These are phyloP conservation scores for Pinctada fucata DNA, from an alignment of 2,888 invertebrate species.

Conservation along the genomic window DNA sequence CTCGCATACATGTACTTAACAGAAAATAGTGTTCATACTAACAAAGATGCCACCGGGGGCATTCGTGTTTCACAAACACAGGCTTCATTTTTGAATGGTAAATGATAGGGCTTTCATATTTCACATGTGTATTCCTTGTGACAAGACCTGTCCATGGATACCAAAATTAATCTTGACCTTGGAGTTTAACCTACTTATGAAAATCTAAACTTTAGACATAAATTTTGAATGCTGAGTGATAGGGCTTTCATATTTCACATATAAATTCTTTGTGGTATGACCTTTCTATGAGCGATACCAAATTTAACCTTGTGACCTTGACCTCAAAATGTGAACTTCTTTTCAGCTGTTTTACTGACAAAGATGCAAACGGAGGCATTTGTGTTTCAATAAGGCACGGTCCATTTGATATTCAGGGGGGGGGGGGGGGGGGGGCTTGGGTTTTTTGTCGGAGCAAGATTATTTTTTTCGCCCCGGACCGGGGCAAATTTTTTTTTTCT, in stretches of 20 bases:
- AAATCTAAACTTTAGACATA: not conserved
- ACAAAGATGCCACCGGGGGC: too few species aligned
- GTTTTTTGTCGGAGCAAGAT: too few species aligned
- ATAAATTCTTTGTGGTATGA: not conserved
- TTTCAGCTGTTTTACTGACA: too few species aligned
- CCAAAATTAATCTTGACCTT: not conserved
- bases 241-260: not conserved
- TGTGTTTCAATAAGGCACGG: not conserved
- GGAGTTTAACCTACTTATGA: not conserved
- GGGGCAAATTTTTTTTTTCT: too few species aligned
- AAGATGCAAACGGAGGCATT: not conserved
- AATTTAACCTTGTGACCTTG: not conserved
- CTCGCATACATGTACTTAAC: too few species aligned
- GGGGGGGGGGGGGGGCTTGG: too few species aligned
- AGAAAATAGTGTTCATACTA: too few species aligned
- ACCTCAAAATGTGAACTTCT: too few species aligned
- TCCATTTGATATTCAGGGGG: not conserved
- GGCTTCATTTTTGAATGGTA: not conserved
- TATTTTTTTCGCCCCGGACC: too few species aligned
- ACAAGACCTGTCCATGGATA: not conserved
- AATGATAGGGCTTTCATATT: not conserved
- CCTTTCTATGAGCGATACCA: not conserved
- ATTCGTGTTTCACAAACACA: too few species aligned
- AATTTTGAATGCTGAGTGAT: not conserved
- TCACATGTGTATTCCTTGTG: not conserved